Evolutionary conservation across 2,797 vertebrate species (phyloP), one percentile per base, ranked within the genome.

Genomic region (Gobionotothen gibberifrons): DNA sequence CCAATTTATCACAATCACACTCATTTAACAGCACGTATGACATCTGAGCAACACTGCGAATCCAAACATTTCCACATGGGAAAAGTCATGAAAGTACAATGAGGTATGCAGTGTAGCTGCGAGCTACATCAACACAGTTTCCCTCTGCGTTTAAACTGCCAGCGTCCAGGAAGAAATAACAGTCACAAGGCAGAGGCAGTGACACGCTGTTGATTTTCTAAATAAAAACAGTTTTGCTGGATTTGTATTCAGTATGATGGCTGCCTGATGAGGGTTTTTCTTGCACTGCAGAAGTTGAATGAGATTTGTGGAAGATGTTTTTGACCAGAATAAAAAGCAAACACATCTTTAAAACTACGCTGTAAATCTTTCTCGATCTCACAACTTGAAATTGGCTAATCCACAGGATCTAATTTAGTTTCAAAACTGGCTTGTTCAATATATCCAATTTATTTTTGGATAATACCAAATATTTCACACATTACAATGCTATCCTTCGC

Each of bases 1-100:
- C 90, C 86, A 93, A 94, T 95, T 94, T 86, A 93, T 94, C 94
- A 93, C 89, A 91, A 93, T 92, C 92, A 89, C 81, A 86, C 90
- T 91, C 86, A 90, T 93, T 94, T 93, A 94, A 85, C 85, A 77
- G 79, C 87, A 65, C 63, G 21, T 90, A 80, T 93, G 92, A 93
- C 93, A 92, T 87, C 81, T 82, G 88, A 92, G 89, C 84, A 87
- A 87, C 61, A 49, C 67, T 6, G 74, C 26, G 8, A 90, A 90
- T 84, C 88, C 85, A 93, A 93, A 91, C 85, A 92, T 89, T 93
- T 90, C 92, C 92, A 93, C 90, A 92, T 92, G 91, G 89, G 87
- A 79, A 87, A 85, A 89, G 85, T 85, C 87, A 86, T 90, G 85
- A 89, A 91, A 92, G 86, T 91, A 90, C 87, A 91, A 91, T 82